Percentiles rank a stretch among this genome's conserved stretches.
Conservation (phyloP, 92 coral and sea anemone genomes). For the Parazoanthus swiftii region DNA sequence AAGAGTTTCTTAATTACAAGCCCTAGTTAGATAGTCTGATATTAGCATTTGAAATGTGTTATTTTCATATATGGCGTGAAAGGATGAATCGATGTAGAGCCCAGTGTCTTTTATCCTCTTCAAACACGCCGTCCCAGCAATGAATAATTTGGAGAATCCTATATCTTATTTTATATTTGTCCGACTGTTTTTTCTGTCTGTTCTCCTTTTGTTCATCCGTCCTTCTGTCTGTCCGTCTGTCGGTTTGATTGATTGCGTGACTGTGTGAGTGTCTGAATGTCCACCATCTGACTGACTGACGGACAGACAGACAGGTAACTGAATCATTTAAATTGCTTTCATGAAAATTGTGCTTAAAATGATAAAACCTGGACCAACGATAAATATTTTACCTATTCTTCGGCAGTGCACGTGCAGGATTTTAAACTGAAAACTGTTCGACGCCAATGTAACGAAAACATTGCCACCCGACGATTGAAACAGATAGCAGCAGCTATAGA, state of each 20-base stretch:
- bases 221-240: not conserved
- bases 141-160: not conserved
- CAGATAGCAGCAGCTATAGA: not conserved
- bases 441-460: no score
- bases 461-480: not conserved
- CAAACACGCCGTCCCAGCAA: not conserved
- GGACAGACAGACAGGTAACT: not conserved
- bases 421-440: no score
- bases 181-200: no score
- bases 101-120: not conserved
- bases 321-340: not conserved
- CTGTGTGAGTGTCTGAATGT: not conserved
- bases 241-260: not conserved
- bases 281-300: not conserved
- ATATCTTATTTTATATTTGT: no score
- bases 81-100: no score
- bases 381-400: no score
- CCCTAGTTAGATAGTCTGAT: not conserved
- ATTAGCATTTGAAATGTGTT: not conserved
- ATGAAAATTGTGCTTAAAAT: not conserved
- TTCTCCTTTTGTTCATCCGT: not conserved
- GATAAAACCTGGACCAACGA: no score
- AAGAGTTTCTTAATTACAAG: not conserved
- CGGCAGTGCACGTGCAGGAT: no score
- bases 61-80: not conserved